Percentiles rank a stretch among this genome's conserved stretches.
Evolutionary conservation across 2,113 vertebrate species (phyloP).

Genomic region (Plecturocebus donacophilus): DNA sequence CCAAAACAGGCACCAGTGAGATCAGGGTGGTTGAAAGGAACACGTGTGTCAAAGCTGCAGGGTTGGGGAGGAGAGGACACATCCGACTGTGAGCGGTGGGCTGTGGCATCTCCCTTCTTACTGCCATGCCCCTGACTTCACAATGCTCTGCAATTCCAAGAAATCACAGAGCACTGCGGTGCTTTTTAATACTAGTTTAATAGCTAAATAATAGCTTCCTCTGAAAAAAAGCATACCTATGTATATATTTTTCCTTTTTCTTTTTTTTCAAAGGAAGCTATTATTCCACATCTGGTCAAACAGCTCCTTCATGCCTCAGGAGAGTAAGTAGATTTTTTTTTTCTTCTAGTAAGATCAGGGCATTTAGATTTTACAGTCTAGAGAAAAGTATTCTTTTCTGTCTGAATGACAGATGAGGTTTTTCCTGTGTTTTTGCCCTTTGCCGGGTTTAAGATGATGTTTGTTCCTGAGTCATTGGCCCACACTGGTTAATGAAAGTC

Average conservation of each 20-base stretch:
- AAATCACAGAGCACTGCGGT: fast-evolving
- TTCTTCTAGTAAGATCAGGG: not conserved
- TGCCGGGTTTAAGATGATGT: not conserved
- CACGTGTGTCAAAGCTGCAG: fast-evolving
- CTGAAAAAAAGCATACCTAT: no score
- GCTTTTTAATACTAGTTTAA: not conserved
- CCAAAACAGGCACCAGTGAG: fast-evolving
- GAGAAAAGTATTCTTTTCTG: not conserved
- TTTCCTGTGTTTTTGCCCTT: not conserved
- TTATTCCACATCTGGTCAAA: not conserved
- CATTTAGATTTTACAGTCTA: not conserved
- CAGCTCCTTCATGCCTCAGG: fast-evolving
- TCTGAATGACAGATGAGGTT: fast-evolving
- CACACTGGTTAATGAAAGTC: fast-evolving
- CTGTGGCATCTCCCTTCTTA: fast-evolving
- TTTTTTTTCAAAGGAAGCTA: not conserved
- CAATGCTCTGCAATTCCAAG: fast-evolving
- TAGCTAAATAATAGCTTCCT: no score
- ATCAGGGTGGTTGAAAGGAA: fast-evolving
- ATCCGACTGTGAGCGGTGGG: fast-evolving
- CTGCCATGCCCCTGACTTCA: fast-evolving
- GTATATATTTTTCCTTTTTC: fast-evolving
- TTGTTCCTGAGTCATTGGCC: not conserved
- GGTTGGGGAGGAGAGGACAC: fast-evolving
- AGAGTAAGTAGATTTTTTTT: not conserved